Base-by-base conservation (phyloP, 1,140 invertebrate species). In the Scylla paramamosain region DNA sequence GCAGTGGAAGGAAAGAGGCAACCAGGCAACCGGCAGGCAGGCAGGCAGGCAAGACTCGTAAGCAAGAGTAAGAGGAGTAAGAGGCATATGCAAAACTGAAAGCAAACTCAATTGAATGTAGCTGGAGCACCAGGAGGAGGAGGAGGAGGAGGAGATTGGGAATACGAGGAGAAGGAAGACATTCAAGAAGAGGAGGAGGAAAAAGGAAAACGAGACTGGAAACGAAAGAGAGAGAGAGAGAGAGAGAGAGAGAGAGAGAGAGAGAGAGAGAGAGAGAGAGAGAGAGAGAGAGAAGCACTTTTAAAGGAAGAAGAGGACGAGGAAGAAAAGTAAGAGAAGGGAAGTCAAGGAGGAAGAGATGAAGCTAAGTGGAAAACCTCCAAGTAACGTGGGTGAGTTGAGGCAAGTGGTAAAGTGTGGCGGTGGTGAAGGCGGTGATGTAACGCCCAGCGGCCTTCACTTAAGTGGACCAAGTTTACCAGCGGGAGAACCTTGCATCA, bases 391-490 rank as follows among this genome's bases (percentile, higher is more conserved):
- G 10, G 52, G 10, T 20, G 52, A 20, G 12, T 20, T 59, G 52
- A 59, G 16, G 52, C 12, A 59, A 20, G 67, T 20, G 67, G n/a
- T 12, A 59, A 20, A 59, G 52, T 16, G 52, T 20, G 67, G 67
- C 12, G 67, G n/a, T 0, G n/a, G 67, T 20, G 67, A n/a, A 20
- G n/a, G 67, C 20, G 67, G n/a, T 77, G 67, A 77, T n/a, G 67
- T 77, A 77, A 77, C 67, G 6, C 67, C 20, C 67, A n/a, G n/a
- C 6, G n/a, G 67, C 67, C 67, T 77, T 77, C 67, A 7, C 4
- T 25, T 77, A 77, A n/a, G 67, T 77, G 67, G 67, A 77, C 67
- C 67, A 77, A 77, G 67, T 77, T 77, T 77, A 77, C 67, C 67
- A 77, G 20, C 25, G 67, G n/a, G 67, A 8, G 67, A n/a, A n/a